Evolutionary conservation across 2,797 vertebrate genomes (phyloP), one percentile per base, ranked within the genome.

Genomic region (Trichosurus vulpecula): DNA sequence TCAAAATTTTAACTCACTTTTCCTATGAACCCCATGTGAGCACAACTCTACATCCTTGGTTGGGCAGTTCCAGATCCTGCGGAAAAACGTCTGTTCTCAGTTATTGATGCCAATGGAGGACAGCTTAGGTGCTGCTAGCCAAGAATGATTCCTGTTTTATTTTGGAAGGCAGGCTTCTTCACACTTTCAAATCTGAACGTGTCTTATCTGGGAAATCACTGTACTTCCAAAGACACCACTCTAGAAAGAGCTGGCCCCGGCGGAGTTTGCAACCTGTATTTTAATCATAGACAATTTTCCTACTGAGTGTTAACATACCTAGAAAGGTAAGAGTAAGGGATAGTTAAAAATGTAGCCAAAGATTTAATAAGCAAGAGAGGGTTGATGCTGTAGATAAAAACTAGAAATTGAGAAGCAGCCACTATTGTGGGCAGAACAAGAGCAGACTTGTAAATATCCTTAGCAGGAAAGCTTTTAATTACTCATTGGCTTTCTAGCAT

Each of bases 121-220:
- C 30, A 47, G 31, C 53, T 12, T 10, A 3, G 14, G 2, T 16
- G 0, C 58, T 22, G 1, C 0, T 4, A 31, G 6, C 19, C 54
- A 2, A 10, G 14, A 55, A 27, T 14, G 12, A 0, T 35, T 10
- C 66, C 66, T 41, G 51, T 90, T 61, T 66, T 47, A 1, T 54
- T 41, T 52, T 90, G 91, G 54, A 90, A 12, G 0, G 0, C n/a
- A 92, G 54, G 27, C 54, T 92, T 52, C 66, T 94, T 52, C 47
- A 81, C 57, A 31, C 90, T 0, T 92, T 74, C 53, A 41, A 4
- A 19, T 41, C 6, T 52, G 57, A 52, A 51, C 1, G 4, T 53
- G 81, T 87, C 41, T 91, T 57, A 22, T 87, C 22, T 30, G 2
- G 19, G 10, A 56, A 52, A n/a, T 87, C 25, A 14, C 35, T 41